Percentiles rank a stretch among this genome's conserved stretches.
Conservation (phyloP, 2,888 invertebrate species). For the Rhagonycha lutea region DNA sequence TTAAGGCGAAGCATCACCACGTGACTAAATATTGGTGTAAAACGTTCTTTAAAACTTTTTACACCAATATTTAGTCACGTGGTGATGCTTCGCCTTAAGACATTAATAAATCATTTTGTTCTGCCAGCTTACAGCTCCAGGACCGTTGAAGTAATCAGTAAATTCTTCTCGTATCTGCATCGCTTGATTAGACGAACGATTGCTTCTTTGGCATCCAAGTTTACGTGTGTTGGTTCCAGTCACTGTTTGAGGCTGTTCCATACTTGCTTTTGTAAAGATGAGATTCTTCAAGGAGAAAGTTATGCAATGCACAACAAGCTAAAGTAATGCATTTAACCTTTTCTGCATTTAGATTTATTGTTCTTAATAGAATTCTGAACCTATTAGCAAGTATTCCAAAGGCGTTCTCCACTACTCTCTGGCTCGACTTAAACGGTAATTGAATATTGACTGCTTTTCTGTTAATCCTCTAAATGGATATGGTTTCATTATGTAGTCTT, state of each 20-base stretch:
- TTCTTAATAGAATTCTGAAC: not conserved
- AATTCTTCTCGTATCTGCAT: not conserved
- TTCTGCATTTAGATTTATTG: not conserved
- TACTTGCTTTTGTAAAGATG: too few relatives aligned
- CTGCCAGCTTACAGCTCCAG: not conserved
- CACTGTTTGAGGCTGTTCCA: not conserved
- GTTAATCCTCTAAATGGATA: not conserved
- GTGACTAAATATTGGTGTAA: too few relatives aligned
- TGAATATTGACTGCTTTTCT: not conserved
- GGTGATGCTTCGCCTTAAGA: too few relatives aligned
- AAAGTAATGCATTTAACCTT: not conserved
- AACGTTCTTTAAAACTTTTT: too few relatives aligned
- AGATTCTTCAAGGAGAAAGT: not conserved
- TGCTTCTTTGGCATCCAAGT: not conserved
- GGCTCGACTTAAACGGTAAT: not conserved
- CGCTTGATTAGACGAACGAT: too few relatives aligned
- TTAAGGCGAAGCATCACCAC: too few relatives aligned
- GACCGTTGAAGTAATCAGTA: not conserved
- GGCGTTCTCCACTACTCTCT: constrained; percentile 1
- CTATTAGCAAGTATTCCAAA: constrained; percentile 1
- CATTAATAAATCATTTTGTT: not conserved
- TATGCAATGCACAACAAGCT: not conserved
- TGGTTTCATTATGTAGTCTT: constrained; percentile 1
- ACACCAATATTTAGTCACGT: too few relatives aligned
- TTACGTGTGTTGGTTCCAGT: not conserved